Base-by-base conservation (phyloP, 2,113 vertebrate species). In the Tetrao urogallus region DNA sequence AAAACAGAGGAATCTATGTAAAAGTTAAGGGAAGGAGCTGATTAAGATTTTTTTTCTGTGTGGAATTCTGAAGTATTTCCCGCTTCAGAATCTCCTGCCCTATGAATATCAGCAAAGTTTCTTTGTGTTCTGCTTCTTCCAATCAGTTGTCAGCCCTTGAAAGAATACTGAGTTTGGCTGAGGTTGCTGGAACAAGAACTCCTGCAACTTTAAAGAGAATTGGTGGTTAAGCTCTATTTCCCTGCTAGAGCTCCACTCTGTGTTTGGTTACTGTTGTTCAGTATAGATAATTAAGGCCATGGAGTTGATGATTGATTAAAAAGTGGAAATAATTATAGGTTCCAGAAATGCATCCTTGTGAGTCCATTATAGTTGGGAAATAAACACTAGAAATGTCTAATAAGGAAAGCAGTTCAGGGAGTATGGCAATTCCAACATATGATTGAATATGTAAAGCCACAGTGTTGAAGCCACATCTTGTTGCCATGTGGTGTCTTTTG, bases 181-280 rank as follows among this genome's bases (percentile, higher is more conserved):
- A 78, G 45, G 60, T 90, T 79, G 67, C 58, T 56, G 75, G 86
- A 88, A 79, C 28, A 58, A 76, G 48, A 25, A 77, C 30, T 27
- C 6, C 83, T 61, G 28, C 50, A 52, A 17, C 28, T 83, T 83
- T 63, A 56, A 56, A 79, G 50, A 67, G 47, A 75, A 82, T 4
- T 88, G 56, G 38, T 87, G 34, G n/a, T 87, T 96, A 79, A 93
- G 85, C 45, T 88, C 67, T 80, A 32, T 24, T 76, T 80, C 25
- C 11, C 38, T 74, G 32, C 10, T 27, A 48, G 36, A 66, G 34
- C 85, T 88, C 56, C 5, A 19, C 79, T 89, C 34, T 36, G 19
- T 50, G 32, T 72, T 76, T 60, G 52, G 50, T 87, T 79, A 27
- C 40, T 67, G 2, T 38, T 6, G 10, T 83, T 86, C 58, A 30